A percentile compares a stretch with the other conserved stretches of the same genome.
Evolutionary conservation across 1,140 invertebrate species (phyloP).

Genomic region (Brachionus manjavacas): DNA sequence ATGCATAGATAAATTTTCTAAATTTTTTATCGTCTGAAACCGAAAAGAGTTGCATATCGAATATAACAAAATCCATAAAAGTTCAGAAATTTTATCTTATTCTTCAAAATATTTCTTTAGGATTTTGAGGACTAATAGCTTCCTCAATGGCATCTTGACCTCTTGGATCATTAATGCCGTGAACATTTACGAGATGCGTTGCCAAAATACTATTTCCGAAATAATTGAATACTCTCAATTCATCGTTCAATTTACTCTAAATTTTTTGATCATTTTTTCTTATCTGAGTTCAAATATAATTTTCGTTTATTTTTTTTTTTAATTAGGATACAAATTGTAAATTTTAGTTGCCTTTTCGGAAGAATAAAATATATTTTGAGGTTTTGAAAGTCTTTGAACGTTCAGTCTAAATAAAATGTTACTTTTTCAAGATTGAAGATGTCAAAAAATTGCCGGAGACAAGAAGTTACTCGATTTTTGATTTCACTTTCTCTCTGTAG

Average conservation of each 20-base stretch:
- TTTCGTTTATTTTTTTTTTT: not conserved
- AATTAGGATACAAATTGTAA: not conserved
- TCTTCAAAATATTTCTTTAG: too few species aligned
- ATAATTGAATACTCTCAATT: not conserved
- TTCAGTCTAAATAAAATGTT: too few species aligned
- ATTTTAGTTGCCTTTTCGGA: not conserved
- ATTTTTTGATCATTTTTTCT: not conserved
- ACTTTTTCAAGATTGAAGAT: too few species aligned
- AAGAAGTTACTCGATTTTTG: too few species aligned
- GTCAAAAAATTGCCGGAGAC: too few species aligned
- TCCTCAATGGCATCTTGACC: not conserved
- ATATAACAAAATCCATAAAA: not conserved
- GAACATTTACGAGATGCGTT: not conserved
- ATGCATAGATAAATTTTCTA: conserved; percentile 6
- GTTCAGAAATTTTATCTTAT: not conserved
- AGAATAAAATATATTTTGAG: too few species aligned
- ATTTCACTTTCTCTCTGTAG: too few species aligned
- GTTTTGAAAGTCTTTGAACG: too few species aligned
- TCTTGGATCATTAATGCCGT: not conserved
- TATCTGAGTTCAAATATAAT: not conserved
- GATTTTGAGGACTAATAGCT: not conserved
- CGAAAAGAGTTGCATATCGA: not conserved
- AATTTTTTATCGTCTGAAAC: not conserved
- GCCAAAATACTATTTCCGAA: not conserved
- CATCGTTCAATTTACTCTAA: not conserved